phyloP scores from a whole-genome alignment of 2,888 invertebrate species.

The Nysson spinosus region DNA sequence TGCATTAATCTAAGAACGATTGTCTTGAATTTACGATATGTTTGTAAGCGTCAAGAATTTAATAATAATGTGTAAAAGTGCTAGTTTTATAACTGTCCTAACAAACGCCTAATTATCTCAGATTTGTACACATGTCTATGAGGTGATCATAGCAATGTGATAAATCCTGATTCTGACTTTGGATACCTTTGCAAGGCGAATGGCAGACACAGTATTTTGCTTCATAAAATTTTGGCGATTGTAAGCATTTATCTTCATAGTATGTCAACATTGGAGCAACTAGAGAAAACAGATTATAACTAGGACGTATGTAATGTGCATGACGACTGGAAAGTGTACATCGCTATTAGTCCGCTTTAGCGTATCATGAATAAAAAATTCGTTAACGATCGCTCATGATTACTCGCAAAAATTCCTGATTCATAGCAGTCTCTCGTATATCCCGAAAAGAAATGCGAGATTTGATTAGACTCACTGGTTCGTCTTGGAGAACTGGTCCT shows the following conservation, averaged over 20 bases:
- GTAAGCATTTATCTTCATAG: constrained; percentile 73
- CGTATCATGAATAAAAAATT: constrained; percentile 19
- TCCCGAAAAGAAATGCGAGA: constrained; percentile 11
- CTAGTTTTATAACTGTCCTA: too few relatives aligned
- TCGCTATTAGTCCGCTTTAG: constrained; percentile 52
- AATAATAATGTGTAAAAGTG: too few relatives aligned
- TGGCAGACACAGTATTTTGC: constrained; percentile 71
- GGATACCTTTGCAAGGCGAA: constrained; percentile 71
- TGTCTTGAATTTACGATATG: too few relatives aligned
- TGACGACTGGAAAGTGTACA: constrained; percentile 54
- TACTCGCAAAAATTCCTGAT: constrained; percentile 9
- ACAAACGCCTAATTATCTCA: constrained; percentile 1
- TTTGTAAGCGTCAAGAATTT: too few relatives aligned
- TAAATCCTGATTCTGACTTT: constrained; percentile 56
- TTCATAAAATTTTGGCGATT: constrained; percentile 71
- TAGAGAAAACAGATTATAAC: constrained; percentile 69
- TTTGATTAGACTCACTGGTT: constrained; percentile 74
- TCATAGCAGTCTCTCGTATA: background rate
- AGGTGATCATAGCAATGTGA: constrained; percentile 39
- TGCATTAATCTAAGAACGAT: constrained; percentile 45
- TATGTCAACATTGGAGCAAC: constrained; percentile 71
- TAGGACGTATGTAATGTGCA: constrained; percentile 43
- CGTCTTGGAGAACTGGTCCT: constrained; percentile 78
- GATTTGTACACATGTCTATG: constrained; percentile 48
- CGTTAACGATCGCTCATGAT: constrained; percentile 8